Conservation (phyloP, 2,888 invertebrate species). For the Leptopilina drosophilae region DNA sequence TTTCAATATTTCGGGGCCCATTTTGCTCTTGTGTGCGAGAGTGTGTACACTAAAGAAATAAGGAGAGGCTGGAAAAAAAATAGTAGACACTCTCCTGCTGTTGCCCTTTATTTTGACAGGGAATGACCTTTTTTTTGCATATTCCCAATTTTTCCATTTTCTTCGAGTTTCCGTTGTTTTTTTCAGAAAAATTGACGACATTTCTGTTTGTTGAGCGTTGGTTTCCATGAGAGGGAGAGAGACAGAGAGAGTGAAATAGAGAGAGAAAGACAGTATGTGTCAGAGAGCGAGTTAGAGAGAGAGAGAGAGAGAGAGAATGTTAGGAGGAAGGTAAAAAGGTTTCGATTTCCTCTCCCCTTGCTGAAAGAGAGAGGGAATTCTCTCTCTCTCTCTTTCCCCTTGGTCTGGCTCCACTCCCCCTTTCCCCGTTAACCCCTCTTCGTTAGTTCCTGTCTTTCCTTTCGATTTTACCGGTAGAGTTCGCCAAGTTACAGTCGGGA, state of each 20-base stretch:
- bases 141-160: background rate
- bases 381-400: background rate
- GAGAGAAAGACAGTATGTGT: background rate
- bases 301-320: slow-evolving; percentile 1
- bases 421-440: background rate
- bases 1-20: no score
- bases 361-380: background rate
- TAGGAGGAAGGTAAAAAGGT: background rate
- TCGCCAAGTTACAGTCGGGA: background rate
- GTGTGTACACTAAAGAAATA: no score
- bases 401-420: background rate
- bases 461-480: slow-evolving; percentile 5
- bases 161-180: background rate
- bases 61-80: no score
- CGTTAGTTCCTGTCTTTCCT: background rate
- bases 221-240: no score
- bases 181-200: background rate
- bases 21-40: no score
- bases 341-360: slow-evolving; percentile 22
- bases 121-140: no score
- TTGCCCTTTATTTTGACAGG: no score
- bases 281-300: background rate
- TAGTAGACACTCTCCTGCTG: no score
- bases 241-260: background rate
- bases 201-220: background rate